phyloP scores from a whole-genome alignment of 1,140 invertebrate genomes.

The Intoshia linei region DNA sequence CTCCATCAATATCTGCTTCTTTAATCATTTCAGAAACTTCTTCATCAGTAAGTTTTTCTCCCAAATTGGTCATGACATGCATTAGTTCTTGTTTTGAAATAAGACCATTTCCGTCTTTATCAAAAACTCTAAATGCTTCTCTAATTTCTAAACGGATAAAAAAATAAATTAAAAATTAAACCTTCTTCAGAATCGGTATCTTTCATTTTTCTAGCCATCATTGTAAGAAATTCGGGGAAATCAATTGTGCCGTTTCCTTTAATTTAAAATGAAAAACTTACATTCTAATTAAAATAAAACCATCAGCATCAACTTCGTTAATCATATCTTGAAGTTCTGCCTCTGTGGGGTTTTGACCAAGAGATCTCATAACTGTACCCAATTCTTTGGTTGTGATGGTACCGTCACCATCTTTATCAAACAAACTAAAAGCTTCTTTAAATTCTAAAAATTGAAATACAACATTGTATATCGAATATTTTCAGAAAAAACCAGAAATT shows the following conservation, averaged over 20 bases:
- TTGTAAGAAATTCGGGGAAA: conserved; percentile 58
- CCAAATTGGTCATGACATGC: conserved; percentile 86
- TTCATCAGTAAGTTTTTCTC: conserved; percentile 82
- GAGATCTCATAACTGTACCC: conserved; percentile 84
- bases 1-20: conserved; percentile 80
- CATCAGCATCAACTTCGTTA: conserved; percentile 96
- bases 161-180: no score
- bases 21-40: conserved; percentile 90
- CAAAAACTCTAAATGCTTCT: conserved; percentile 86
- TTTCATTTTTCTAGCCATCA: conserved; percentile 88
- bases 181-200: conserved; percentile 90
- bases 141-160: no score
- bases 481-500: conserved; percentile 31
- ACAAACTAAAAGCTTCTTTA: conserved; percentile 93
- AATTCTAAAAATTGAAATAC: conserved; percentile 33
- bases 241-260: conserved; percentile 97
- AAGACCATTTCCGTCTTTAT: conserved; percentile 51
- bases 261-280: conserved; percentile 16
- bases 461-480: background rate
- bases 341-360: conserved; percentile 96
- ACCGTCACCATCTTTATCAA: conserved; percentile 96
- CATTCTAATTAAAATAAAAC: conserved; percentile 25
- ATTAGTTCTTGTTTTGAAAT: conserved; percentile 39
- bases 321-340: conserved; percentile 98
- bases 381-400: conserved; percentile 98